Conservation (phyloP, 2,113 vertebrate species). For the Anas platyrhynchos region DNA sequence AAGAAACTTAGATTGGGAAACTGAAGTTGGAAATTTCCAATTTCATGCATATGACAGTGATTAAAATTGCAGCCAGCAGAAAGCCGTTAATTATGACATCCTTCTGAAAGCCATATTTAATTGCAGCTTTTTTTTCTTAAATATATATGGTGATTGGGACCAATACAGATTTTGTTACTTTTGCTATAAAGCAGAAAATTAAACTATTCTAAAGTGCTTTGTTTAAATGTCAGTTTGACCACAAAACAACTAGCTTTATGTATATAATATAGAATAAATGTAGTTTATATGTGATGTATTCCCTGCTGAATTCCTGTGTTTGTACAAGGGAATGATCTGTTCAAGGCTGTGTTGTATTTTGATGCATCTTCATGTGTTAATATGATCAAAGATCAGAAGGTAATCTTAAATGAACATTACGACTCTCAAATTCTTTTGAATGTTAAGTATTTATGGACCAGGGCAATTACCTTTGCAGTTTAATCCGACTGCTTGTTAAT, state of each 20-base stretch:
- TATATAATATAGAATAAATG: neutral
- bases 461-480: neutral
- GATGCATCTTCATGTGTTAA: neutral
- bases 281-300: neutral
- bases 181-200: constrained; percentile 5
- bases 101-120: neutral
- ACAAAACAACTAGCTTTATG: neutral
- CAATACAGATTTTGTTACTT: neutral
- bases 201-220: neutral
- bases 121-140: neutral
- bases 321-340: neutral
- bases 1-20: neutral
- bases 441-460: neutral
- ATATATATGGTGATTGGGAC: neutral
- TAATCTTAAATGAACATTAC: neutral
- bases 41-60: neutral
- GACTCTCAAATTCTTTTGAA: neutral
- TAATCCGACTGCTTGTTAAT: neutral
- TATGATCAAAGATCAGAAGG: neutral
- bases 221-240: constrained; percentile 33
- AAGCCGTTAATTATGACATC: neutral
- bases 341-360: neutral
- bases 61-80: neutral
- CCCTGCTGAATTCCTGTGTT: neutral
- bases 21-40: too few species aligned